Percentiles rank a stretch among this genome's conserved stretches.
Evolutionary conservation across 64 coral and sea anemone species (phyloP).

Genomic region (Dendrophyllia cribrosa): DNA sequence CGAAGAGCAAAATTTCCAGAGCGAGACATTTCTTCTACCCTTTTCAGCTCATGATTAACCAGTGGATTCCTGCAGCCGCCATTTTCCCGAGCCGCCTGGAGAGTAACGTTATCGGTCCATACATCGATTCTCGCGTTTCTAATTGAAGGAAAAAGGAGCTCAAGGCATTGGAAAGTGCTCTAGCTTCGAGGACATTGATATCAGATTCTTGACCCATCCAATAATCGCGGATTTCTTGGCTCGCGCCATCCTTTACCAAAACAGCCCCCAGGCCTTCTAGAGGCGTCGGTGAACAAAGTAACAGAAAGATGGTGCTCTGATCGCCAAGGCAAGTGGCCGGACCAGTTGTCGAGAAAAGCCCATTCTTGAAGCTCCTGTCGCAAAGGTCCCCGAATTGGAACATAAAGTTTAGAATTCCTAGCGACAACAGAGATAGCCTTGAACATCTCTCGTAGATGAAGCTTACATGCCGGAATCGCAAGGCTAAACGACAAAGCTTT

Average conservation of each 20-base stretch:
- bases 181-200: slow-evolving; percentile 18
- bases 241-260: not conserved
- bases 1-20: slow-evolving; percentile 7
- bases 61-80: slow-evolving; percentile 34
- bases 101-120: not conserved
- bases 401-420: not conserved
- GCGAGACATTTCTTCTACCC: not conserved
- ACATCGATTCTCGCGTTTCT: slow-evolving; percentile 30
- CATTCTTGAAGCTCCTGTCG: slow-evolving; percentile 28
- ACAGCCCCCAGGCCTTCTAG: slow-evolving; percentile 49
- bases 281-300: slow-evolving; percentile 54
- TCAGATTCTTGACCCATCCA: not conserved
- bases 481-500: slow-evolving; percentile 47
- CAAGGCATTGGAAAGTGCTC: slow-evolving; percentile 1
- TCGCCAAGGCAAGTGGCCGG: slow-evolving; percentile 25
- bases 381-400: not conserved
- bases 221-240: slow-evolving; percentile 22
- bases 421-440: slow-evolving; percentile 22
- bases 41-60: slow-evolving; percentile 14
- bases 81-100: slow-evolving; percentile 32
- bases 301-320: slow-evolving; percentile 37
- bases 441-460: slow-evolving; percentile 52
- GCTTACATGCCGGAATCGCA: slow-evolving; percentile 27
- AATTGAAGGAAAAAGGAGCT: not conserved
- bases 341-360: slow-evolving; percentile 65